Evolutionary conservation across 2,113 vertebrate genomes (phyloP), one percentile per base, ranked within the genome.

Genomic region (Hyla sarda): DNA sequence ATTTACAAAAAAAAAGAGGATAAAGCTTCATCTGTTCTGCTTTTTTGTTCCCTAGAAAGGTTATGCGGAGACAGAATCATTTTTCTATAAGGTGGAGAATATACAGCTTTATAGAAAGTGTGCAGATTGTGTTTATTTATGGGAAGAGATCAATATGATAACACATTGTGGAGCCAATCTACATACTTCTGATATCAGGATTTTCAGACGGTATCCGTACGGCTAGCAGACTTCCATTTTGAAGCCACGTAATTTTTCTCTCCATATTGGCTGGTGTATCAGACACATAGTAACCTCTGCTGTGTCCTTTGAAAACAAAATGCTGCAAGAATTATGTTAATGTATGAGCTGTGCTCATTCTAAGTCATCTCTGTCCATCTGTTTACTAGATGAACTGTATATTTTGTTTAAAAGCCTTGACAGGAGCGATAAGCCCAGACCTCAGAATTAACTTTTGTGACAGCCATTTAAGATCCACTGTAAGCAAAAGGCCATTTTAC

Each of bases 101-200:
- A 41, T 48, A 34, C 65, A 48, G 76, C 50, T 58, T 72, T 80
- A 79, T 25, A 86, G 72, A 81, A 81, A 34, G 67, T 13, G 11
- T 81, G 45, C 65, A 86, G 84, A 48, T 81, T 86, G 65, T 86
- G 77, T 86, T 86, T 86, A 85, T 79, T 85, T 65, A 56, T 86
- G 30, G 71, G 37, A 86, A 86, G 30, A 19, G 47, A 86, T 80
- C 65, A 81, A 86, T 86, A 81, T 32, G 25, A 71, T 72, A 45
- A 58, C 50, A 62, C 45, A 50, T 47, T 62, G 77, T 45, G 50
- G 58, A 74, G 65, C 17, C 19, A 60, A 82, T 74, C 74, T 86
- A 81, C 80, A 86, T 72, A 86, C 52, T 23, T 54, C 37, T 60
- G 37, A 74, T 81, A 47, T 12, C 56, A n/a, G 41, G 1, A 54